Percentiles rank a stretch among this genome's conserved stretches.
These are phyloP conservation scores for Diadema setosum DNA, from an alignment of 35 echinoderm and acorn worm species.

Conservation along the genomic window DNA sequence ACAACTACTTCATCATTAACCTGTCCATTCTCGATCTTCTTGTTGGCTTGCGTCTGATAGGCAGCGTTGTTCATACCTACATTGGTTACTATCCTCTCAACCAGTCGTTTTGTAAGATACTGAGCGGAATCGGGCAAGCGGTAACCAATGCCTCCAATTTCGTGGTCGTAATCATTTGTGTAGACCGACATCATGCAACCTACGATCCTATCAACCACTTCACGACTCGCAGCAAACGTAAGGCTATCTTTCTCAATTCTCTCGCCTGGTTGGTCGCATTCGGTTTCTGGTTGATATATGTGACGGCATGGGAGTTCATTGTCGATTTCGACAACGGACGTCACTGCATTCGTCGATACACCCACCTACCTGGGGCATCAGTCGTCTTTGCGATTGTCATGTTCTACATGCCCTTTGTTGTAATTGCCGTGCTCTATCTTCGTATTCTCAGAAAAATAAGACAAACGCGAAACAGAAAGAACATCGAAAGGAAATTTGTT, in stretches of 20 bases:
- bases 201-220: constrained; percentile 17
- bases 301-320: not conserved
- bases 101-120: not conserved
- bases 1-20: constrained; percentile 49
- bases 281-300: not conserved
- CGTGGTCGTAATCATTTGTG: constrained; percentile 12
- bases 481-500: no score
- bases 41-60: not conserved
- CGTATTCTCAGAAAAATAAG: not conserved
- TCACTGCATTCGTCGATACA: not conserved
- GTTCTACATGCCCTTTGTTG: not conserved
- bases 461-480: not conserved
- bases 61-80: not conserved
- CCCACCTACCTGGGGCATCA: not conserved
- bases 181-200: constrained; percentile 35
- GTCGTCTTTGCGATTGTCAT: not conserved
- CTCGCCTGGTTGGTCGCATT: not conserved
- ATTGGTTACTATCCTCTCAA: not conserved
- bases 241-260: not conserved
- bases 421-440: not conserved
- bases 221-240: not conserved
- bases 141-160: not conserved
- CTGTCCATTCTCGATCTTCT: constrained; percentile 3
- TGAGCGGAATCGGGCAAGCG: not conserved
- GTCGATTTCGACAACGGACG: not conserved